These are phyloP conservation scores for Papilio glaucus DNA, from an alignment of 1,140 invertebrate genomes.

Conservation along the genomic window DNA sequence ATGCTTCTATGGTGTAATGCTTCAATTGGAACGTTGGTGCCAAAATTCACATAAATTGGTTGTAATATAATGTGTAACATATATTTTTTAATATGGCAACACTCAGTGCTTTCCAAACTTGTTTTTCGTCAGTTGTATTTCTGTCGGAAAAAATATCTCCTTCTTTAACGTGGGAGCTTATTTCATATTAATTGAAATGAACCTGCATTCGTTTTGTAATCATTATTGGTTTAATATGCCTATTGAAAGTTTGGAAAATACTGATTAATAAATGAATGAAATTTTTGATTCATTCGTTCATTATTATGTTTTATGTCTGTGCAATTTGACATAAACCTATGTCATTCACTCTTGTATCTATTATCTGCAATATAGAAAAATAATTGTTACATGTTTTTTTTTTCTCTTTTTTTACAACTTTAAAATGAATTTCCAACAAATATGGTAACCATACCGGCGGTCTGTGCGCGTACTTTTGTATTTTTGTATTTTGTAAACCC, in stretches of 20 bases:
- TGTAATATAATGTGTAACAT: background rate
- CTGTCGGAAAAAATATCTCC: no score
- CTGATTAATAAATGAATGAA: background rate
- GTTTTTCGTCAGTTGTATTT: no score
- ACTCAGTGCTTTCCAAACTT: background rate
- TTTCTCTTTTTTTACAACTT: background rate
- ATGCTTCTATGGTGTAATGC: background rate
- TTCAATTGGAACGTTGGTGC: slow-evolving; percentile 26
- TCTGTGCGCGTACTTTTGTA: slow-evolving; percentile 71
- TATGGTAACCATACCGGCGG: slow-evolving; percentile 39
- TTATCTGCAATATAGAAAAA: background rate
- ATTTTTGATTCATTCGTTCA: background rate
- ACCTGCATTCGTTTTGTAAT: background rate
- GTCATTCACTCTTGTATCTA: background rate
- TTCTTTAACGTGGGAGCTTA: no score
- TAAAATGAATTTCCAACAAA: background rate
- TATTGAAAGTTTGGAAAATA: background rate
- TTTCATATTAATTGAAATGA: background rate
- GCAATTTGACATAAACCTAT: background rate
- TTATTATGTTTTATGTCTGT: background rate
- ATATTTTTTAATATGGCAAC: slow-evolving; percentile 2
- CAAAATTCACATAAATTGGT: slow-evolving; percentile 22
- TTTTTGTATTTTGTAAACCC: slow-evolving; percentile 70
- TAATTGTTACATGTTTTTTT: no score
- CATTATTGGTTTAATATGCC: background rate